Base-by-base conservation (phyloP, 1,140 invertebrate genomes). In the Antheraea mylitta region DNA sequence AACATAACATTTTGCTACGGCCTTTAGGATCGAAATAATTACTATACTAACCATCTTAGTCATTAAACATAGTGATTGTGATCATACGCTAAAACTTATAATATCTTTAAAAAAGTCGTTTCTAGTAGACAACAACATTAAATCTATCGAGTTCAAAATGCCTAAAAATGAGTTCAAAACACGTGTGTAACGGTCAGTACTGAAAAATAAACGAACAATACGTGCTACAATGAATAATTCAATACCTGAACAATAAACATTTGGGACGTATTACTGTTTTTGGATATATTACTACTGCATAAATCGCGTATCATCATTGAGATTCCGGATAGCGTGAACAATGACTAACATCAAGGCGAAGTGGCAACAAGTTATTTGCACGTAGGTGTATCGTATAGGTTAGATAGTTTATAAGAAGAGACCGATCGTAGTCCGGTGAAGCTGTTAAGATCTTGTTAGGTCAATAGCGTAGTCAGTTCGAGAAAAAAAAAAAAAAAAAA, bases 201-300 rank as follows among this genome's bases (percentile, higher is more conserved):
- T n/a, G 45, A 53, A 53, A 53, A 53, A 53, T 10, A 63, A 37
- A 37, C 22, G 0, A 30, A 38, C 38, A 53, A 64, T 45, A 38
- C 61, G 53, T 59, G 64, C 70, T 62, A 62, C 58, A 60, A 71
- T 78, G 76, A 82, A 82, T 82, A 70, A 82, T 82, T 78, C 80
- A 82, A 68, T 65, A 30, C 18, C 13, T 58, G 22, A 66, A 58
- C 48, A 37, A 38, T 45, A 58, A 66, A 68, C 30, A 67, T 68
- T 66, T 22, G 30, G 63, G 67, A 16, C 66, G 58, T 70, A 62
- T 61, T 76, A 74, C 64, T 74, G 70, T 74, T 72, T 61, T 62
- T 58, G 36, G 61, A 64, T 66, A 66, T 58, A 62, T 67, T 67
- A 67, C 11, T 59, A 64, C 61, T 16, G 61, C 45, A 53, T 53